phyloP scores from a whole-genome alignment of 1,140 invertebrate species.

The Pentalonia nigronervosa region DNA sequence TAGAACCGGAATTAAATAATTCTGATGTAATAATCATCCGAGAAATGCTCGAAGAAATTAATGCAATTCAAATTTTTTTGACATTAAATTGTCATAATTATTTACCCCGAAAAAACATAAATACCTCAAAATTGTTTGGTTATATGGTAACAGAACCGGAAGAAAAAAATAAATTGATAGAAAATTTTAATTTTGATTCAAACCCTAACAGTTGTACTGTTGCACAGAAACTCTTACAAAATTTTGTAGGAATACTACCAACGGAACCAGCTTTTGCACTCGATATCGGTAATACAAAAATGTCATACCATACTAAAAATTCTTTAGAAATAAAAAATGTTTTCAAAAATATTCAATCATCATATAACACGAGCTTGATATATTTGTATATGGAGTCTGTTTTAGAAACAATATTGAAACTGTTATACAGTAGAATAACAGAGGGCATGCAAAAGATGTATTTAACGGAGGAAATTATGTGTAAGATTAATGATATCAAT shows the following conservation, averaged over 20 bases:
- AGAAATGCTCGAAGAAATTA: not conserved
- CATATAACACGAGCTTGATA: not conserved
- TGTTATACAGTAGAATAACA: not conserved
- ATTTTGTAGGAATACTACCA: not conserved
- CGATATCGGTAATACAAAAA: not conserved
- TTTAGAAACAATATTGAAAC: not conserved
- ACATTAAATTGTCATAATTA: not conserved
- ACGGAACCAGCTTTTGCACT: not conserved
- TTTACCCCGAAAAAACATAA: fast-evolving
- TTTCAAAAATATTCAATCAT: not conserved
- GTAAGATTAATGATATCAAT: too few species aligned
- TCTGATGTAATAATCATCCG: not conserved
- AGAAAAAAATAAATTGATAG: too few species aligned
- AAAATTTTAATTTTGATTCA: too few species aligned
- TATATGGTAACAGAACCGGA: not conserved
- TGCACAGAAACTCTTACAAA: not conserved
- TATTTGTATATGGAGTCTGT: not conserved
- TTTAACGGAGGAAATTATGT: not conserved
- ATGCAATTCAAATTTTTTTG: not conserved
- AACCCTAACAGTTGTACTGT: not conserved
- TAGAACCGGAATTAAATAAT: not conserved
- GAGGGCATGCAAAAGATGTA: not conserved
- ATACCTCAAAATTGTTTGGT: not conserved
- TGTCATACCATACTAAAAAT: too few species aligned
- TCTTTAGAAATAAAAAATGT: not conserved